phyloP scores from a whole-genome alignment of 1,140 invertebrate species.

The Nebria ingens region DNA sequence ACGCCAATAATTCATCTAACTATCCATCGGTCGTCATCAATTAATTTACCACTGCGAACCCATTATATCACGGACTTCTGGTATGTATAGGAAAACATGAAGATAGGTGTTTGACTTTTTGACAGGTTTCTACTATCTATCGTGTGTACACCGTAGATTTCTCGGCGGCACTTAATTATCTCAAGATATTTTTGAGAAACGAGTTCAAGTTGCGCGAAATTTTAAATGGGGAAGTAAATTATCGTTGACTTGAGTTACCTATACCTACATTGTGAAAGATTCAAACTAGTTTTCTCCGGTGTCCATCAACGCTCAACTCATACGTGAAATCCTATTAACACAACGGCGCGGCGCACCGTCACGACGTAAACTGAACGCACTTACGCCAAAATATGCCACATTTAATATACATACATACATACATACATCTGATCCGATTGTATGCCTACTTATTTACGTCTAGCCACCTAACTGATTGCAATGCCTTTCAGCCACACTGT shows the following conservation, averaged over 20 bases:
- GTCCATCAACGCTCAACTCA: neutral
- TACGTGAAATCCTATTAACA: neutral
- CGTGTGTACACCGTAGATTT: too few species aligned
- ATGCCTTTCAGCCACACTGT: neutral
- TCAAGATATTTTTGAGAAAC: too few species aligned
- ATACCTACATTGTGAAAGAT: neutral
- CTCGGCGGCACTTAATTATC: neutral
- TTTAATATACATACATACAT: too few species aligned
- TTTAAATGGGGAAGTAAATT: too few species aligned
- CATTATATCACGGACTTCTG: neutral
- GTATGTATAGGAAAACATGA: neutral
- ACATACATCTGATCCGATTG: too few species aligned
- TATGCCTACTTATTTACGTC: too few species aligned
- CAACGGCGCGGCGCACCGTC: neutral
- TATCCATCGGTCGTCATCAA: constrained; percentile 2
- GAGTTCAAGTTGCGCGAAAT: too few species aligned
- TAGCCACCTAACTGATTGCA: neutral
- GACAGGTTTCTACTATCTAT: constrained; percentile 6
- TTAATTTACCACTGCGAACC: constrained; percentile 1
- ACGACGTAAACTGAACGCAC: neutral
- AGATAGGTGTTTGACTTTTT: neutral
- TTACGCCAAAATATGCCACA: neutral
- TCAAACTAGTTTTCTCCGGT: neutral
- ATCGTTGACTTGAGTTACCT: too few species aligned
- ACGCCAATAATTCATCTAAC: neutral